Evolutionary conservation across 53 echinoderm and acorn worm genomes (phyloP).

Genomic region (Echinarachnius parma): DNA sequence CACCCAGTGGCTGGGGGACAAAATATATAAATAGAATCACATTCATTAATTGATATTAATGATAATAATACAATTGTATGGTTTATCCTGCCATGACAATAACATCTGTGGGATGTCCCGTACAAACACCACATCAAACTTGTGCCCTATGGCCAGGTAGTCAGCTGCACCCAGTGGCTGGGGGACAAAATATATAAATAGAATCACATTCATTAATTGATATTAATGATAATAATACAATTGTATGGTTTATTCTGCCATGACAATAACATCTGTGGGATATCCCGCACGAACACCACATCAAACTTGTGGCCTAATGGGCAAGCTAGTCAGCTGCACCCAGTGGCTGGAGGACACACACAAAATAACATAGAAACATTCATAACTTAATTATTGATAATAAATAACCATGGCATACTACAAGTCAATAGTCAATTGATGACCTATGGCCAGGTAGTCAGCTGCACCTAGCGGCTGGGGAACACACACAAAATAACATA

Average conservation of each 20-base stretch:
- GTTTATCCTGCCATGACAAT: too few relatives aligned
- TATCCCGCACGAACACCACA: slow-evolving; percentile 72
- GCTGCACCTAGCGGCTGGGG: slow-evolving; percentile 84
- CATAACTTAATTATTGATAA: too few relatives aligned
- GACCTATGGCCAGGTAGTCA: slow-evolving; percentile 84
- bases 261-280: slow-evolving; percentile 96
- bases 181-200: slow-evolving; percentile 8
- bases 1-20: slow-evolving; percentile 74
- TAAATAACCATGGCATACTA: too few relatives aligned
- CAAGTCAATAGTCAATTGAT: too few relatives aligned
- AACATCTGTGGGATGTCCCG: slow-evolving; percentile 96
- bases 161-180: slow-evolving; percentile 93
- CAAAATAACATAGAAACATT: too few relatives aligned
- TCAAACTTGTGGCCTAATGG: slow-evolving; percentile 80
- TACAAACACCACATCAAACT: slow-evolving; percentile 86
- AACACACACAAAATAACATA: slow-evolving; percentile 2
- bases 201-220: background rate
- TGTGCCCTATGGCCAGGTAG: slow-evolving; percentile 74
- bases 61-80: too few relatives aligned
- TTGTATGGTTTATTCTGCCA: too few relatives aligned
- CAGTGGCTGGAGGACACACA: slow-evolving; percentile 60
- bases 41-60: background rate
- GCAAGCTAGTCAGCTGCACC: slow-evolving; percentile 94
- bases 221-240: too few relatives aligned
- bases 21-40: slow-evolving; percentile 1